Conservation (phyloP, 2,113 vertebrate species). For the Hippopotamus amphibius region DNA sequence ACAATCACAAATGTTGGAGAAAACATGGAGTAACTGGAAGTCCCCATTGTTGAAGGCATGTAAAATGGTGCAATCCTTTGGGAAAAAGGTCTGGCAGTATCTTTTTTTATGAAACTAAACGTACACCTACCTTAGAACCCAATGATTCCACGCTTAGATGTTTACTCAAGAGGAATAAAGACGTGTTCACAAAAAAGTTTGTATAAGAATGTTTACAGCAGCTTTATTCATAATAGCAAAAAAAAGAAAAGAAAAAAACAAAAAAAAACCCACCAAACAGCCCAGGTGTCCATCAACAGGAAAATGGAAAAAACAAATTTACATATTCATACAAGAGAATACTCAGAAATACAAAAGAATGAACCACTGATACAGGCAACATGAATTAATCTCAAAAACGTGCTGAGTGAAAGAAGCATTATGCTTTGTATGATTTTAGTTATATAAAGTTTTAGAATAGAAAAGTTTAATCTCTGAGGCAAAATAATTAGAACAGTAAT, state of each 20-base stretch:
- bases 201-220: not conserved
- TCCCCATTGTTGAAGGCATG: not conserved
- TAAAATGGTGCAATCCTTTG: not conserved
- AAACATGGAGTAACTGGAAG: not conserved
- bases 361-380: not conserved
- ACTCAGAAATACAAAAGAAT: conserved; percentile 40
- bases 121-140: not conserved
- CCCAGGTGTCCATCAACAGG: not conserved
- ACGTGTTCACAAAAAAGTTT: not conserved
- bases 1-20: not conserved
- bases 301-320: conserved; percentile 35
- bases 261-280: not conserved
- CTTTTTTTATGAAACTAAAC: conserved; percentile 21
- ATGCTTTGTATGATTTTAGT: not conserved
- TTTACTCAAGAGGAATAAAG: conserved; percentile 39
- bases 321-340: conserved; percentile 15
- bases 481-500: not conserved
- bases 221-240: conserved; percentile 56
- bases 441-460: conserved; percentile 34
- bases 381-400: conserved; percentile 6
- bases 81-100: not conserved
- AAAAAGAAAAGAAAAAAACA: not conserved
- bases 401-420: conserved; percentile 45
- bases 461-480: not conserved
- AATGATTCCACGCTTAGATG: not conserved